Evolutionary conservation across 2,888 invertebrate genomes (phyloP).

Genomic region (Apodemia mormo): DNA sequence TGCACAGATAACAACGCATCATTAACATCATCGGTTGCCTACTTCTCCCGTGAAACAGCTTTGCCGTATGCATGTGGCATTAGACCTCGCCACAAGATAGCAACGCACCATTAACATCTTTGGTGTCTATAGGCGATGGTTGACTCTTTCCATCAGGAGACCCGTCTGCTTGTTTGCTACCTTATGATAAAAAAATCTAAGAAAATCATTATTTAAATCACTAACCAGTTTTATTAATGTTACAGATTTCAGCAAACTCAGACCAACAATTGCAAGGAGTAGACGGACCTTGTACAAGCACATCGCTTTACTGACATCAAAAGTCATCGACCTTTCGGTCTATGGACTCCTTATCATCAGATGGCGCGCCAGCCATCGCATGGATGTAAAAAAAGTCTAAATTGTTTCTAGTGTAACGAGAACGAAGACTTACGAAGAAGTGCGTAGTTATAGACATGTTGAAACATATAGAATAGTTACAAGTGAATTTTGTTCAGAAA

Average conservation of each 20-base stretch:
- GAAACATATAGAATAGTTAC: slow-evolving; percentile 9
- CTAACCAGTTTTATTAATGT: slow-evolving; percentile 34
- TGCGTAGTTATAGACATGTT: slow-evolving; percentile 14
- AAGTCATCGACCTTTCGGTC: slow-evolving; percentile 58
- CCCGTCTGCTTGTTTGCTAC: too few relatives aligned
- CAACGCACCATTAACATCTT: too few relatives aligned
- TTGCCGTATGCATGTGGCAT: too few relatives aligned
- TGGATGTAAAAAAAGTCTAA: slow-evolving; percentile 61
- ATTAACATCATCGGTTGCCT: too few relatives aligned
- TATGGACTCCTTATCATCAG: slow-evolving; percentile 68
- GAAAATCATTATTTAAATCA: too few relatives aligned
- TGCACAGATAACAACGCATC: too few relatives aligned
- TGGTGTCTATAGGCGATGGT: too few relatives aligned
- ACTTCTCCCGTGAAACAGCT: too few relatives aligned
- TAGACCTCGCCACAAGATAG: too few relatives aligned
- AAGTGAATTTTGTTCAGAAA: background rate
- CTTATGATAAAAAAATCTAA: too few relatives aligned
- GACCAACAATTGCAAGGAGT: slow-evolving; percentile 70
- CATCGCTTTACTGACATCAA: slow-evolving; percentile 77
- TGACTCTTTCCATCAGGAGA: too few relatives aligned
- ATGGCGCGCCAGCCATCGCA: slow-evolving; percentile 67
- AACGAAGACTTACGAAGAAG: slow-evolving; percentile 35
- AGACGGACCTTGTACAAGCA: slow-evolving; percentile 74
- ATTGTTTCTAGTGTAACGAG: slow-evolving; percentile 31
- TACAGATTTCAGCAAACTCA: slow-evolving; percentile 63